Conservation (phyloP, 1,140 invertebrate species). For the Neuroterus valhalla region DNA sequence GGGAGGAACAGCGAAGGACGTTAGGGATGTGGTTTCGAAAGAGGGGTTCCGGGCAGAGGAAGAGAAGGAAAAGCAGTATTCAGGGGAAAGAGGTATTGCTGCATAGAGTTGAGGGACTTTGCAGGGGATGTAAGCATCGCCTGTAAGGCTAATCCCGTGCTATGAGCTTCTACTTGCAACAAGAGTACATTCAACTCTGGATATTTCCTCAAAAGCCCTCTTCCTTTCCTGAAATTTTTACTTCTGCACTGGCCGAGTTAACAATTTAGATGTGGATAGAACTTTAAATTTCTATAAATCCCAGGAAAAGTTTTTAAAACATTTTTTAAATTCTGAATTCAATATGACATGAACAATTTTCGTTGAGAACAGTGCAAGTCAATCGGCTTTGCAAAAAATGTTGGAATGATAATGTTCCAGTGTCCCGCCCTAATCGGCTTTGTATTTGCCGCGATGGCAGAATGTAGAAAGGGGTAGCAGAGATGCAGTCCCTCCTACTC, state of each 20-base stretch:
- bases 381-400: constrained; percentile 51
- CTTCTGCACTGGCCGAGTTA: constrained; percentile 38
- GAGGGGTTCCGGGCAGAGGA: constrained; percentile 51
- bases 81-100: constrained; percentile 42
- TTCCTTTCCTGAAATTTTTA: constrained; percentile 39
- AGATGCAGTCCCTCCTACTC: constrained; percentile 1
- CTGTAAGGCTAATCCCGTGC: constrained; percentile 73
- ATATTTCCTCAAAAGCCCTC: constrained; percentile 55
- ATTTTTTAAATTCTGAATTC: not conserved
- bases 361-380: not conserved
- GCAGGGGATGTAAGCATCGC: constrained; percentile 72
- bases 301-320: not conserved
- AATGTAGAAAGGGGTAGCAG: constrained; percentile 32
- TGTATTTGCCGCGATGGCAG: constrained; percentile 48
- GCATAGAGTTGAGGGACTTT: constrained; percentile 64
- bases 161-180: constrained; percentile 72
- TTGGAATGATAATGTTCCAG: constrained; percentile 62
- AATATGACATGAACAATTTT: not conserved
- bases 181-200: constrained; percentile 66
- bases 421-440: constrained; percentile 66
- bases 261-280: constrained; percentile 37
- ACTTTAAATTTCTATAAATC: no score
- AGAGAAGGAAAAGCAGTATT: constrained; percentile 36
- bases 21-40: constrained; percentile 59
- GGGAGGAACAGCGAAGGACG: constrained; percentile 65